A percentile compares a stretch with the other conserved stretches of the same genome.
Evolutionary conservation across 2,888 invertebrate species (phyloP).

Genomic region (Ariolimax columbianus): DNA sequence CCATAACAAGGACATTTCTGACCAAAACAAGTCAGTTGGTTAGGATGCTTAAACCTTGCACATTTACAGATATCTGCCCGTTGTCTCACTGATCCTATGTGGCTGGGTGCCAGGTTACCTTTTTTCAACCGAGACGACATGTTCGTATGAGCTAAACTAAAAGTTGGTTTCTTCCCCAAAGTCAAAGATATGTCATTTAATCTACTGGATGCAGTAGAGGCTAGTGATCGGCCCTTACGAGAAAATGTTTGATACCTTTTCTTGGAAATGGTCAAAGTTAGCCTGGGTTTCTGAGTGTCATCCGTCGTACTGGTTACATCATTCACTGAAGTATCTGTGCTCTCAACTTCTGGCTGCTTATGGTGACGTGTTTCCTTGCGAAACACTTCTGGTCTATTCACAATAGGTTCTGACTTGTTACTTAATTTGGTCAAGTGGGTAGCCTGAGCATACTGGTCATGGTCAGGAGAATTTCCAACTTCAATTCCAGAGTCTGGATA

Average conservation of each 20-base stretch:
- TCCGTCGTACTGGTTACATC: slow-evolving; percentile 24
- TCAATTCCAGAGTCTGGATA: slow-evolving; percentile 51
- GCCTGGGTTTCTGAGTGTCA: slow-evolving; percentile 31
- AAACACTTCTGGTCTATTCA: slow-evolving; percentile 3
- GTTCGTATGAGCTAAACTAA: background rate
- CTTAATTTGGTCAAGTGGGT: background rate
- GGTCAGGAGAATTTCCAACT: slow-evolving; percentile 48
- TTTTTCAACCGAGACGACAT: slow-evolving; percentile 6
- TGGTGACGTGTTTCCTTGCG: slow-evolving; percentile 43
- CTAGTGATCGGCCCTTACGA: background rate
- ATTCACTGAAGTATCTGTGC: background rate
- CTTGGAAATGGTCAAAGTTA: slow-evolving; percentile 47
- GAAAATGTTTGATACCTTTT: slow-evolving; percentile 38
- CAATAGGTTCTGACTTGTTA: background rate
- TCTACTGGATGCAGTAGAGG: background rate
- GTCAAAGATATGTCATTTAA: background rate
- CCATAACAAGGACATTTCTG: slow-evolving; percentile 96
- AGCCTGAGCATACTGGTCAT: slow-evolving; percentile 27
- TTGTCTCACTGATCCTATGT: background rate
- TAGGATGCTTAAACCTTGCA: slow-evolving; percentile 93
- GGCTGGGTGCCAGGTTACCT: background rate
- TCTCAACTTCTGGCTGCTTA: slow-evolving; percentile 11
- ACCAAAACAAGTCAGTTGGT: slow-evolving; percentile 94
- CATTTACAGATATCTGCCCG: slow-evolving; percentile 85
- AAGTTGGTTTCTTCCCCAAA: background rate